Percentiles rank a stretch among this genome's conserved stretches.
Evolutionary conservation across 2,113 vertebrate species (phyloP).

Genomic region (Actenoides lindsayi): DNA sequence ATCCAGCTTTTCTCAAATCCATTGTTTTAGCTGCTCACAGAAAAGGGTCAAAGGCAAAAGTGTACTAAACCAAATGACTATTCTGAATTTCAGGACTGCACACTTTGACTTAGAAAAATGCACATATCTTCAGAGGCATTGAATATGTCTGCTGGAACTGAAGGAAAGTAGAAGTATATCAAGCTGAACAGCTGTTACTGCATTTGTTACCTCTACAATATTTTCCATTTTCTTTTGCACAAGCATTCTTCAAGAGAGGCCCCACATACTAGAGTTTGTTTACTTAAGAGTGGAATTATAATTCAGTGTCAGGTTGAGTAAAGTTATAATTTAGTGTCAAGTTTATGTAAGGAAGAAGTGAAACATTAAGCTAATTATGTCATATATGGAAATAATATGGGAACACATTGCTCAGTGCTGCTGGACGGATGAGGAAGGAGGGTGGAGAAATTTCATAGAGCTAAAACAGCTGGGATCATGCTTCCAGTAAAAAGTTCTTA

Average conservation of each 20-base stretch:
- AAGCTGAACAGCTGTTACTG: background rate
- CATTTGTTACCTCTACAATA: background rate
- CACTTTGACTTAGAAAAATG: background rate
- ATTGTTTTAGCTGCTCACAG: background rate
- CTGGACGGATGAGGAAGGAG: background rate
- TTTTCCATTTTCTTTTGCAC: background rate
- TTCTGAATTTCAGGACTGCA: background rate
- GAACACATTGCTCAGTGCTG: background rate
- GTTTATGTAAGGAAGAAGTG: slow-evolving; percentile 4
- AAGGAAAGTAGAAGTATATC: background rate
- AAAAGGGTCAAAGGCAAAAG: background rate
- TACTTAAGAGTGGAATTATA: background rate
- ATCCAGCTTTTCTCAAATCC: background rate
- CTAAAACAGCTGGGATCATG: background rate
- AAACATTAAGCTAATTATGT: background rate
- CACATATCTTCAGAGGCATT: background rate
- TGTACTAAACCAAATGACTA: background rate
- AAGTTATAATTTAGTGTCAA: background rate
- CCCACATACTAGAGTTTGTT: background rate
- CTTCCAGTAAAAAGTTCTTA: background rate
- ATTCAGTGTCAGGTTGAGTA: background rate
- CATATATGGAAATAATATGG: slow-evolving; percentile 22
- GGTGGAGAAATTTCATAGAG: background rate
- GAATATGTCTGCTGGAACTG: background rate
- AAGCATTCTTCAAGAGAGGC: background rate